Evolutionary conservation across 2,797 vertebrate species (phyloP).

Genomic region (Ctenopoma kingsleyae): DNA sequence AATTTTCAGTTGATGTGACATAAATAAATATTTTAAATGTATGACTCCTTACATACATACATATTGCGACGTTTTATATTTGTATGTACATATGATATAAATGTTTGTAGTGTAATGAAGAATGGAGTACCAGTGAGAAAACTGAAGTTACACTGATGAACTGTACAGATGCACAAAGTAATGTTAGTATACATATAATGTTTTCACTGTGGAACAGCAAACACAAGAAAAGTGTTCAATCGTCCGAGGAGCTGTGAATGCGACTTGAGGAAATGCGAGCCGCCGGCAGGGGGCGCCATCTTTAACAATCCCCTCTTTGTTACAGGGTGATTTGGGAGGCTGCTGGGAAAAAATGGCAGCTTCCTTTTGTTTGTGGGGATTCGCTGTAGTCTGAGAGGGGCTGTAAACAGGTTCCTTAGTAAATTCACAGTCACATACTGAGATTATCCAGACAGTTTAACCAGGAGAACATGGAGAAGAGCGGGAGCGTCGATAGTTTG

Average conservation of each 20-base stretch:
- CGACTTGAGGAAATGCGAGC: rapidly evolving
- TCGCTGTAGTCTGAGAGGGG: slow-evolving; percentile 31
- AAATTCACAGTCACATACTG: not conserved
- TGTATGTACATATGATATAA: too few species aligned
- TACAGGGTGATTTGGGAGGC: slow-evolving; percentile 53
- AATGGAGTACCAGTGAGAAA: not conserved
- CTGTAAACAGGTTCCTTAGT: slow-evolving; percentile 31
- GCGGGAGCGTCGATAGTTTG: slow-evolving; percentile 81
- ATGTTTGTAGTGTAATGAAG: not conserved
- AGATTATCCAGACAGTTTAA: not conserved
- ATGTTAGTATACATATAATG: too few species aligned
- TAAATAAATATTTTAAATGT: too few species aligned
- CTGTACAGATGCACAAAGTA: not conserved
- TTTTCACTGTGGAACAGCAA: not conserved
- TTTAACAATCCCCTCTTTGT: not conserved
- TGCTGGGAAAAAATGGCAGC: slow-evolving; percentile 86
- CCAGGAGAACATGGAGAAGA: slow-evolving; percentile 80
- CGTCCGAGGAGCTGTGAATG: not conserved
- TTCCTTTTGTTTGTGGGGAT: slow-evolving; percentile 74
- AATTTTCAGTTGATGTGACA: too few species aligned
- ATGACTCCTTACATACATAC: too few species aligned
- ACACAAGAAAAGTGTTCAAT: too few species aligned
- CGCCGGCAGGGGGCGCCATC: slow-evolving; percentile 52
- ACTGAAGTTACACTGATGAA: too few species aligned
- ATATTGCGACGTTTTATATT: too few species aligned